Evolutionary conservation across 30 jellyfish, hydroid and myxozoan species (phyloP).

Genomic region (Clytia hemisphaerica): DNA sequence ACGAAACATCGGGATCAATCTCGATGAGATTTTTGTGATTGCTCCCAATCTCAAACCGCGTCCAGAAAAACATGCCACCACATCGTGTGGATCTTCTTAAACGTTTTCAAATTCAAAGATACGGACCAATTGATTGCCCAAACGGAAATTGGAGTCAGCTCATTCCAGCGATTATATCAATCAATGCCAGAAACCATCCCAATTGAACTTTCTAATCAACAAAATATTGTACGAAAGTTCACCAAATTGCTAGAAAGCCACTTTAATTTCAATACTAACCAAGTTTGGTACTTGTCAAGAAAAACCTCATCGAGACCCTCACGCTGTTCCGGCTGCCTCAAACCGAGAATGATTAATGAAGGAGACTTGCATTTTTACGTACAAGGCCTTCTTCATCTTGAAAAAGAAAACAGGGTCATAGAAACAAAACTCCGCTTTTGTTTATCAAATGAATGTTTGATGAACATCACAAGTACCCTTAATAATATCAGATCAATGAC

Average conservation of each 20-base stretch:
- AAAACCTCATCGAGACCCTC: conserved; percentile 21
- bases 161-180: too few relatives aligned
- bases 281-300: conserved; percentile 17
- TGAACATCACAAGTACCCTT: background rate
- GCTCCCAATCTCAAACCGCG: conserved; percentile 1
- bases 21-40: too few relatives aligned
- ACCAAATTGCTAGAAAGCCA: conserved; percentile 10
- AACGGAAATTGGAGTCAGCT: conserved; percentile 3
- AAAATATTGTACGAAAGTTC: conserved; percentile 16
- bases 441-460: background rate
- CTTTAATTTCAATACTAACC: too few relatives aligned
- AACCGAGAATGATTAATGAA: conserved; percentile 11
- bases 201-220: too few relatives aligned
- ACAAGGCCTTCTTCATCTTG: conserved; percentile 21
- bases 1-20: too few relatives aligned
- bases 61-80: conserved; percentile 16
- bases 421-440: background rate
- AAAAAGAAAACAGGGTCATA: conserved; percentile 2
- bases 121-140: conserved; percentile 34
- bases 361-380: conserved; percentile 31
- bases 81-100: conserved; percentile 28
- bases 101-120: conserved; percentile 12
- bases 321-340: conserved; percentile 35
- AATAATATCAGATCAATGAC: background rate
- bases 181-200: too few relatives aligned